phyloP scores from a whole-genome alignment of 2,888 invertebrate species.

The Luperina nickerlii region DNA sequence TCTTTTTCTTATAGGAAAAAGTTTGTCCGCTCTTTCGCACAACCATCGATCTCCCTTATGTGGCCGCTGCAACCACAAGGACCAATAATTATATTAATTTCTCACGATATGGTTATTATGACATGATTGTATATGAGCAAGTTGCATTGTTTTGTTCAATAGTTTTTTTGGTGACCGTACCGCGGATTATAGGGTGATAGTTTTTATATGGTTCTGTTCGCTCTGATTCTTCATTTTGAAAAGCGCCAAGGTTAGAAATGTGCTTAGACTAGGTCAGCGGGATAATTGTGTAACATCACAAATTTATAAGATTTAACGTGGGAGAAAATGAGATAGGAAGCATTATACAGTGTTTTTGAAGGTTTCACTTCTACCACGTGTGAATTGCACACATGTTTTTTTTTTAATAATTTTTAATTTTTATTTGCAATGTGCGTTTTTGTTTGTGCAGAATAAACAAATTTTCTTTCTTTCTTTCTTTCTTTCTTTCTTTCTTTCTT shows the following conservation, averaged over 20 bases:
- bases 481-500: too few species aligned
- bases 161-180: slow-evolving; percentile 62
- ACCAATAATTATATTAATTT: slow-evolving; percentile 85
- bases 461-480: too few species aligned
- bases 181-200: slow-evolving; percentile 30
- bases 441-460: too few species aligned
- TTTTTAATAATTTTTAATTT: too few species aligned
- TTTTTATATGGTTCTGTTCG: slow-evolving; percentile 1
- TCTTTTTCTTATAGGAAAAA: slow-evolving; percentile 43
- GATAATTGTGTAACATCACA: background rate
- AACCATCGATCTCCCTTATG: slow-evolving; percentile 65
- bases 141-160: slow-evolving; percentile 68
- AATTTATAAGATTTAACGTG: too few species aligned
- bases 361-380: too few species aligned
- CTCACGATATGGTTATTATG: slow-evolving; percentile 80
- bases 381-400: too few species aligned
- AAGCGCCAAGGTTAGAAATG: background rate
- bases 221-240: background rate
- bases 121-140: slow-evolving; percentile 74
- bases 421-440: too few species aligned
- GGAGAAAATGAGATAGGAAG: too few species aligned
- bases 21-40: slow-evolving; percentile 67
- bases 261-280: background rate
- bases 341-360: too few species aligned
- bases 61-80: slow-evolving; percentile 74